Evolutionary conservation across 2,797 vertebrate genomes (phyloP).

Genomic region (Ciconia nigra): DNA sequence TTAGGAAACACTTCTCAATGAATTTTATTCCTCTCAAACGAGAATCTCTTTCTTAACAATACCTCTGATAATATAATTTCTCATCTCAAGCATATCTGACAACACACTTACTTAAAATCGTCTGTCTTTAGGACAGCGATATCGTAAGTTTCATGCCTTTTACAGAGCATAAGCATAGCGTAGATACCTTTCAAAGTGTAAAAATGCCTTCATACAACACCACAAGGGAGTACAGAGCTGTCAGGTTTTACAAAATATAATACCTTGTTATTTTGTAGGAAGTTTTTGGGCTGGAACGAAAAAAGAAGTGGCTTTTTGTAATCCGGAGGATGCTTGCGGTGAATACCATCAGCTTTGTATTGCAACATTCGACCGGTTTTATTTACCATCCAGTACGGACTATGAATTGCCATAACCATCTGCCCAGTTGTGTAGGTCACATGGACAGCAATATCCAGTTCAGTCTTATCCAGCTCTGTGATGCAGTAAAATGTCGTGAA

Average conservation of each 20-base stretch:
- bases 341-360: slow-evolving; percentile 96
- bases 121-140: background rate
- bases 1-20: background rate
- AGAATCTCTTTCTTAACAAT: background rate
- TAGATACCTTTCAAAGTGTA: background rate
- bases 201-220: background rate
- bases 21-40: background rate
- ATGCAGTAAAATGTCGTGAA: slow-evolving; percentile 86
- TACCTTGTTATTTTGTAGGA: slow-evolving; percentile 96
- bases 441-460: slow-evolving; percentile 92
- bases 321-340: slow-evolving; percentile 93
- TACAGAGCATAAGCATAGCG: background rate
- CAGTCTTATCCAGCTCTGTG: slow-evolving; percentile 76
- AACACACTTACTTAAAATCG: background rate
- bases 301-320: slow-evolving; percentile 94
- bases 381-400: slow-evolving; percentile 98
- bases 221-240: background rate
- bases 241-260: background rate
- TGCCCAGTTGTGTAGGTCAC: slow-evolving; percentile 86
- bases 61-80: background rate
- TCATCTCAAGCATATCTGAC: background rate
- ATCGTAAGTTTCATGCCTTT: background rate
- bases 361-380: slow-evolving; percentile 93
- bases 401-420: slow-evolving; percentile 86
- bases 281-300: slow-evolving; percentile 94